Base-by-base conservation (phyloP, 2,888 invertebrate species). In the Epirrhoe tristata region DNA sequence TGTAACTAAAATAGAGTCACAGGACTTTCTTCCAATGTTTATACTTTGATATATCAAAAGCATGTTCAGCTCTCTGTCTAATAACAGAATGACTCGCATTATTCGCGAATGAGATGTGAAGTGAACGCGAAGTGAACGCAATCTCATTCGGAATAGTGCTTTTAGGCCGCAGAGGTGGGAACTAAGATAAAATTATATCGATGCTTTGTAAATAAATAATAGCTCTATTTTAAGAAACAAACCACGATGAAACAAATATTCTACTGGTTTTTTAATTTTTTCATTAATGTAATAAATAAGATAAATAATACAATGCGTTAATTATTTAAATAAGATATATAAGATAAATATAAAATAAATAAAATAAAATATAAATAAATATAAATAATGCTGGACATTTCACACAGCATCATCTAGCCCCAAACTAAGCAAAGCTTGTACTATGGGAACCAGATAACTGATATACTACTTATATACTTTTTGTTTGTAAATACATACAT, bases 31-130 rank as follows among this genome's bases (percentile, higher is more conserved):
- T n/a, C 6, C n/a, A 12, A 6, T 34, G 14, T 39, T 32, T 16
- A 3, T 17, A 39, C 36, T 5, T 54, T 12, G 14, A 52, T 12
- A 17, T 55, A 55, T 39, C 12, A 57, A 31, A 32, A 14, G 8
- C 43, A 46, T 39, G 8, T 39, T 6, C 58, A 54, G 54, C 65
- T 67, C 60, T 31, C 55, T 79, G 84, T 87, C 90, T 74, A 71
- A 70, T 70, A 71, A 67, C 70, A 64, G 72, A 75, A 69, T 74
- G 72, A 91, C 86, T 90, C 77, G 89, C 84, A 81, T 83, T 87
- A 88, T 89, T 85, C 82, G 73, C 79, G 86, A 89, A 84, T 88
- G 82, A 89, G 89, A 89, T 87, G 88, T 86, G 87, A 85, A 80
- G 84, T 81, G 81, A 86, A 86, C 80, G 83, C 74, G 83, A 84